Evolutionary conservation across 2,888 invertebrate species (phyloP).

Genomic region (Pemphredon lugubris): DNA sequence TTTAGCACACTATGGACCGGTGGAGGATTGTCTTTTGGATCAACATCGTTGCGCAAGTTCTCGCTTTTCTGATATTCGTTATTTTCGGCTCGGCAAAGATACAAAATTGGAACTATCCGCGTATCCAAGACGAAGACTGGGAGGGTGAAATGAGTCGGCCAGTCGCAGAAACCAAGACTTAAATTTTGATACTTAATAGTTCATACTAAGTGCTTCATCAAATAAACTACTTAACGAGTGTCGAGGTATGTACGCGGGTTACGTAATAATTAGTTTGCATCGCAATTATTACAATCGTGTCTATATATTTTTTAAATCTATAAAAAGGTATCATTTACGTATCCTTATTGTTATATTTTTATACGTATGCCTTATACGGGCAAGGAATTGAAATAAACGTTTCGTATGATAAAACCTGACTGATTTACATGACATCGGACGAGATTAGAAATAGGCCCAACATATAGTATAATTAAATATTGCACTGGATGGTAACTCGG

Average conservation of each 20-base stretch:
- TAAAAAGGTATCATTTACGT: too few species aligned
- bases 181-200: not conserved
- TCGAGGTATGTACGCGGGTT: too few species aligned
- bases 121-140: conserved; percentile 35
- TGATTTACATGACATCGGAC: not conserved
- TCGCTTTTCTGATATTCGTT: conserved; percentile 68
- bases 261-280: too few species aligned
- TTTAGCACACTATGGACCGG: conserved; percentile 73
- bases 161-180: conserved; percentile 35
- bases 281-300: not conserved
- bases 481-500: too few species aligned
- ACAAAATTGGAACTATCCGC: conserved; percentile 75
- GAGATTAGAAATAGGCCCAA: too few species aligned
- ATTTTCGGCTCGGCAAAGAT: conserved; percentile 76
- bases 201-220: too few species aligned
- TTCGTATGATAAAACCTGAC: not conserved
- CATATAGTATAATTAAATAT: too few species aligned
- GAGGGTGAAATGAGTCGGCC: conserved; percentile 2
- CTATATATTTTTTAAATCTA: too few species aligned
- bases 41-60: conserved; percentile 66
- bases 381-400: conserved; percentile 1
- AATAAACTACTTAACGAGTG: too few species aligned
- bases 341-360: not conserved
- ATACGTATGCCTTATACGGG: conserved; percentile 7
- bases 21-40: conserved; percentile 76